A percentile compares a stretch with the other conserved stretches of the same genome.
Conservation (phyloP, 2,888 invertebrate genomes). For the Hirtodrosophila histrioides region DNA sequence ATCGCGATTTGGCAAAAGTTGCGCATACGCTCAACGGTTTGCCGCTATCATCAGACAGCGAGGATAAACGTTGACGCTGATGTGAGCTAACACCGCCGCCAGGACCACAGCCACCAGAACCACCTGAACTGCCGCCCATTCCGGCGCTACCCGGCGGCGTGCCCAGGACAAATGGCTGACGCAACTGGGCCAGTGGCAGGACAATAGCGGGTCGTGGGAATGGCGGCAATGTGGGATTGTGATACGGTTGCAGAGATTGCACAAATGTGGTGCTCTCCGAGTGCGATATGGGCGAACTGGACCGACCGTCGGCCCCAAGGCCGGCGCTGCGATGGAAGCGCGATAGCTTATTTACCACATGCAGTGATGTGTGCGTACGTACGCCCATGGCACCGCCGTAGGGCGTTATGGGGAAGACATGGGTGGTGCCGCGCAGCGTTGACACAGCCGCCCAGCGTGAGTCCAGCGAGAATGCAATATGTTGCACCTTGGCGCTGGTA, state of each 20-base stretch:
- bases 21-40: slow-evolving; percentile 91
- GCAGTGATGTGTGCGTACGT: slow-evolving; percentile 96
- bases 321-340: slow-evolving; percentile 98
- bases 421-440: slow-evolving; percentile 97
- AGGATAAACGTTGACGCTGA: slow-evolving; percentile 88
- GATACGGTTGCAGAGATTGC: slow-evolving; percentile 87
- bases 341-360: slow-evolving; percentile 96
- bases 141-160: slow-evolving; percentile 79
- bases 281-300: slow-evolving; percentile 88
- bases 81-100: slow-evolving; percentile 82
- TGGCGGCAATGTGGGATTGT: slow-evolving; percentile 95
- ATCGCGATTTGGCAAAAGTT: slow-evolving; percentile 90
- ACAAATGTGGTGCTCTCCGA: slow-evolving; percentile 84
- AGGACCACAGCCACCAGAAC: slow-evolving; percentile 38
- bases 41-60: slow-evolving; percentile 89
- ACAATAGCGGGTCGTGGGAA: slow-evolving; percentile 93
- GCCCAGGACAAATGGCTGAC: slow-evolving; percentile 86
- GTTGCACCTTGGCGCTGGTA: slow-evolving; percentile 97
- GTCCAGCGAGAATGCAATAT: slow-evolving; percentile 96
- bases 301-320: slow-evolving; percentile 89
- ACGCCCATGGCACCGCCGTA: slow-evolving; percentile 97
- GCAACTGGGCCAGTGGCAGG: slow-evolving; percentile 93
- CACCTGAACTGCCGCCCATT: slow-evolving; percentile 46
- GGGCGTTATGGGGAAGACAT: slow-evolving; percentile 98
- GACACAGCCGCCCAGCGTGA: slow-evolving; percentile 98